Evolutionary conservation across 2,888 invertebrate genomes (phyloP), one percentile per base, ranked within the genome.

Genomic region (Archaeoteleia sp.): DNA sequence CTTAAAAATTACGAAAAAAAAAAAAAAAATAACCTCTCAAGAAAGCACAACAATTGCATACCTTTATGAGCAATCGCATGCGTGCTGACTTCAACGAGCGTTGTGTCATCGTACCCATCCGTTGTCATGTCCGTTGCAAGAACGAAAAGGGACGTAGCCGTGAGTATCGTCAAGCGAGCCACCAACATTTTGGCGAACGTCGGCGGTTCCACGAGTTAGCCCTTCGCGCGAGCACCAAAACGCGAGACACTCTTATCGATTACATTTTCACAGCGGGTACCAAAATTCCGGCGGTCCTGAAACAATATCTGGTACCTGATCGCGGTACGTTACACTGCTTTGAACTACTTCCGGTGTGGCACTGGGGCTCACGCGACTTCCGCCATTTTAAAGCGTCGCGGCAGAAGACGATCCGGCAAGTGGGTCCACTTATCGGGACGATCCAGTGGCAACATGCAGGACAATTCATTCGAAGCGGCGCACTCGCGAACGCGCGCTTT

Each of bases 401-500:
- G 7, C 1, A 14, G 7, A n/a, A 20, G 15, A 20, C 12, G 4
- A 27, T 1, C 20, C 45, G 20, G 23, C 32, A 53, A 29, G 35
- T 35, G 9, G n/a, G 51, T 53, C 35, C 48, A 9, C 23, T 9
- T 17, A 27, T 43, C 27, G 3, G n/a, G n/a, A 27, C n/a, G 49
- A 35, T 32, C 23, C 43, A 17, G 9, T 9, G 8, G 6, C 14
- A 30, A 17, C 54, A 39, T 35, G 32, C 30, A 43, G 20, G 30
- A 53, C 62, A 54, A 42, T 42, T 34, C 53, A 48, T 29, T 48
- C 32, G 20, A 46, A 29, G 7, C 8, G 5, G 10, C 51, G 51
- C 55, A 51, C 46, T 57, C 51, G 46, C 57, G 51, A 48, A 54
- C 48, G 42, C 55, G 42, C 54, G 62, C 54, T 32, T 51, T 57